Conservation (phyloP, 1,140 invertebrate species). For the Rhyacophila brunnea region DNA sequence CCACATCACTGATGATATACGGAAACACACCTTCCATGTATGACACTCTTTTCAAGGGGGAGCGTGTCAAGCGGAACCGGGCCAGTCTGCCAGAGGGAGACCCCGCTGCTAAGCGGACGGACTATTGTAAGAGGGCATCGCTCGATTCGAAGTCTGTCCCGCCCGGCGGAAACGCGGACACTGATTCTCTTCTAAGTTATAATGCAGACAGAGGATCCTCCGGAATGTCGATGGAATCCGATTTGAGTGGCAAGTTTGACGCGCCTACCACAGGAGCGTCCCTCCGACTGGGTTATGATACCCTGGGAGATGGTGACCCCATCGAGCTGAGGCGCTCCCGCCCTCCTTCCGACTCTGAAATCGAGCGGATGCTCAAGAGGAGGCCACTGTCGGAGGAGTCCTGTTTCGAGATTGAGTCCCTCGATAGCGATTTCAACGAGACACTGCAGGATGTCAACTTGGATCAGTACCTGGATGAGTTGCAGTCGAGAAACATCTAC, state of each 20-base stretch:
- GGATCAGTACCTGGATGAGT: constrained; percentile 64
- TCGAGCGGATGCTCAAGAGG: constrained; percentile 66
- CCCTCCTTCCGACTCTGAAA: constrained; percentile 47
- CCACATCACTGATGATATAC: constrained; percentile 50
- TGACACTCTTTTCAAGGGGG: constrained; percentile 52
- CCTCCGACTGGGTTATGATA: constrained; percentile 37
- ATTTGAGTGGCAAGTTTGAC: constrained; percentile 53
- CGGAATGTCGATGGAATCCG: constrained; percentile 50
- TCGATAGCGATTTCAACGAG: constrained; percentile 59
- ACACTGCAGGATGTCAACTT: constrained; percentile 56
- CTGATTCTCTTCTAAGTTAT: constrained; percentile 50
- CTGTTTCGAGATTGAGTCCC: constrained; percentile 62
- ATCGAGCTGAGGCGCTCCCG: constrained; percentile 55
- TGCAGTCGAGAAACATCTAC: constrained; percentile 53
- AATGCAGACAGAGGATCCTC: constrained; percentile 52
- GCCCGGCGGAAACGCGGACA: constrained; percentile 45
- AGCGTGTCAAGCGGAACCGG: constrained; percentile 50
- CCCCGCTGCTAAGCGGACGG: constrained; percentile 37
- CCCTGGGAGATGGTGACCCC: constrained; percentile 43
- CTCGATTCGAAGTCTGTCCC: constrained; percentile 43
- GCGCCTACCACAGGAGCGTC: constrained; percentile 35
- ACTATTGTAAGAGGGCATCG: constrained; percentile 35
- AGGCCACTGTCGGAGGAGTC: constrained; percentile 70
- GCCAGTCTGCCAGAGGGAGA: constrained; percentile 44
- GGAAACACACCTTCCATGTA: constrained; percentile 54